Evolutionary conservation across 1,140 invertebrate species (phyloP).

Genomic region (Lepeophtheirus salmonis): DNA sequence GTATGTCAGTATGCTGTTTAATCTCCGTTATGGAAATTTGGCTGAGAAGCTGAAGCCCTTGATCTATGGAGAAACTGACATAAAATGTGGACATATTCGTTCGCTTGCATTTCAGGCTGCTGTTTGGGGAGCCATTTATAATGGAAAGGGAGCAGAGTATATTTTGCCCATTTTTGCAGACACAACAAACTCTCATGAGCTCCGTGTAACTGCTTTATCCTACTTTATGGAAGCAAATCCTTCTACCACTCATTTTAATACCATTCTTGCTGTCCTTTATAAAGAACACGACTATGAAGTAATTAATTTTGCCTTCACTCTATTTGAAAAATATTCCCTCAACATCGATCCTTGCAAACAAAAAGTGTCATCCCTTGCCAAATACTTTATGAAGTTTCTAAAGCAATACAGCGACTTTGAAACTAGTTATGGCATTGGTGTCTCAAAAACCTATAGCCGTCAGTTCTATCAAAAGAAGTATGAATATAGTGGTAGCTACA

Average conservation of each 20-base stretch:
- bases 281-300: constrained; percentile 9
- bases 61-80: background rate
- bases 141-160: background rate
- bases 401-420: constrained; percentile 5
- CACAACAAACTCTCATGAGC: background rate
- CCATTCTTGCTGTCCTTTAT: constrained; percentile 3
- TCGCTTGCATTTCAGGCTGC: background rate
- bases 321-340: constrained; percentile 9
- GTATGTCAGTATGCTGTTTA: background rate
- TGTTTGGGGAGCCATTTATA: background rate
- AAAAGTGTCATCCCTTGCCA: background rate
- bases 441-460: constrained; percentile 2
- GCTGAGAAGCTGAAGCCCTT: background rate
- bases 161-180: background rate
- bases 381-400: constrained; percentile 3
- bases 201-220: background rate
- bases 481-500: constrained; percentile 2
- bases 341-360: constrained; percentile 1
- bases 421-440: constrained; percentile 6
- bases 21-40: background rate
- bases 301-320: constrained; percentile 8
- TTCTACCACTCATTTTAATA: background rate
- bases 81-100: background rate
- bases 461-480: constrained; percentile 12
- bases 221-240: no score